These are phyloP conservation scores for Callionymus lyra DNA, from an alignment of 2,113 vertebrate species.

Conservation along the genomic window DNA sequence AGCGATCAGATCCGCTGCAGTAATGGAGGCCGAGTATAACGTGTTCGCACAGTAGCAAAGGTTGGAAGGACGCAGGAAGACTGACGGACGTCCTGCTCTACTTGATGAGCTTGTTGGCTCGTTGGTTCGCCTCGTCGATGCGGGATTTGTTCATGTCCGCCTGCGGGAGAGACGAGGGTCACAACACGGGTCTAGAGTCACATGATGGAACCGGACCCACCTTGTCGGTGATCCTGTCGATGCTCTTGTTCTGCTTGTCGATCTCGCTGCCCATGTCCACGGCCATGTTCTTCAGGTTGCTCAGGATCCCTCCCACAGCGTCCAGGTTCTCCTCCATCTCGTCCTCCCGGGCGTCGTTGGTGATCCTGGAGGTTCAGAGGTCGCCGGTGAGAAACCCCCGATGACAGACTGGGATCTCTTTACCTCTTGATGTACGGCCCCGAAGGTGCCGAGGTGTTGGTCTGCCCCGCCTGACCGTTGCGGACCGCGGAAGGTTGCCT, in stretches of 20 bases:
- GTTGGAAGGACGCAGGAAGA: no score
- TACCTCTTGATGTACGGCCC: constrained; percentile 78
- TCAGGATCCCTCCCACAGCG: constrained; percentile 82
- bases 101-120: constrained; percentile 91
- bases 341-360: constrained; percentile 89
- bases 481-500: constrained; percentile 69
- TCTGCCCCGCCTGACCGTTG: constrained; percentile 56
- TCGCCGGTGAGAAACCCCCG: no score
- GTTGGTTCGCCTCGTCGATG: constrained; percentile 82
- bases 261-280: constrained; percentile 91
- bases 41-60: no score
- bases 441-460: constrained; percentile 33
- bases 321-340: constrained; percentile 96
- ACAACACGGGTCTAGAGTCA: no score
- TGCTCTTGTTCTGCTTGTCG: constrained; percentile 84
- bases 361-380: constrained; percentile 69
- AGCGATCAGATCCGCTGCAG: constrained; percentile 5
- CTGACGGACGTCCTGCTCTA: constrained; percentile 19
- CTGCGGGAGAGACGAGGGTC: constrained; percentile 51
- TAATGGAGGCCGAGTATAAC: neutral
- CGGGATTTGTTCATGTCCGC: constrained; percentile 84
- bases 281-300: constrained; percentile 88
- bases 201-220: constrained; percentile 51
- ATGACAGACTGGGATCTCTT: neutral
- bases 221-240: constrained; percentile 81